Evolutionary conservation across 2,113 vertebrate genomes (phyloP), one percentile per base, ranked within the genome.

Genomic region (Microcebus murinus): DNA sequence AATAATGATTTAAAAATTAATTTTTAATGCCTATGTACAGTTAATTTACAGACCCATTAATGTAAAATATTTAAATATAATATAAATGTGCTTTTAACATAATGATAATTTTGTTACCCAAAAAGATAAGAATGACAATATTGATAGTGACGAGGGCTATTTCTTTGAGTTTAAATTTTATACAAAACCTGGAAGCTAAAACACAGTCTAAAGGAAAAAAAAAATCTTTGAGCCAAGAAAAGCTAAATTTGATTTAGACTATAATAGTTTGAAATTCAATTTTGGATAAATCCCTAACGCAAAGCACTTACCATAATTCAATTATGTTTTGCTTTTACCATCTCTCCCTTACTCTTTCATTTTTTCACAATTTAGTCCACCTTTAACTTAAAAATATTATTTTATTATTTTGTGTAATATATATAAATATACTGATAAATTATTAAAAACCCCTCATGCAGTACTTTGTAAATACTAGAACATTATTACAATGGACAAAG

Each of bases 211-310:
- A 94, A 94, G 55, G 25, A 25, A 52, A 52, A 79, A 42, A 96
- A 71, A 52, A 65, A 20, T 77, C 23, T 83, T 36, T 83, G 63
- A 92, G 65, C 39, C 93, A 96, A 97, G 76, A 29, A 94, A 68
- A 77, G 34, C 39, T 82, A 85, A 97, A 97, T 96, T 92, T 88
- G 57, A 97, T 95, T 97, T 97, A 76, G 52, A 76, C 29, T 71
- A 45, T 90, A 90, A 95, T 92, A 95, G 88, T 91, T 82, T 94
- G 77, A 94, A 97, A 97, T 97, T 61, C 65, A 96, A 94, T 98
- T 98, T 90, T 96, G 91, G 77, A 74, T 90, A 97, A 95, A 96
- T 90, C 92, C 71, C 31, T 92, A 90, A 95, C 4, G 0, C 52
- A 94, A 89, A 94, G 65, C 92, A 96, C 76, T 97, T 96, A 88